Evolutionary conservation across 2,888 invertebrate genomes (phyloP).

Genomic region (Scaeva pyrastri): DNA sequence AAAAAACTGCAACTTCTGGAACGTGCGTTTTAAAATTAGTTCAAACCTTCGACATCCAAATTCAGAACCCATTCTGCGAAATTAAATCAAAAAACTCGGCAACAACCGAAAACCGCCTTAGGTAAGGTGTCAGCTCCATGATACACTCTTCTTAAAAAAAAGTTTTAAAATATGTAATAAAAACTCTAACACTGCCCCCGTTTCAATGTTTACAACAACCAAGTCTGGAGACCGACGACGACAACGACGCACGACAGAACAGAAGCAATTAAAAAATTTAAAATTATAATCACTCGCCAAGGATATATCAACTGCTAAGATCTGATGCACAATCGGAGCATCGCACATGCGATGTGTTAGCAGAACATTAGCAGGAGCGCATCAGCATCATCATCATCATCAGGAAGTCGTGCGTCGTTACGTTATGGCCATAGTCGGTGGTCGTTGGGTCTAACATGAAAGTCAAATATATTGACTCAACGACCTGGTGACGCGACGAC

Average conservation of each 20-base stretch:
- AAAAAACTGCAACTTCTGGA: slow-evolving; percentile 36
- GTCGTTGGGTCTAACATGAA: neutral
- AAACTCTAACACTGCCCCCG: slow-evolving; percentile 69
- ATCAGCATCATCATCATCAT: slow-evolving; percentile 75
- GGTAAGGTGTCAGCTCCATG: slow-evolving; percentile 69
- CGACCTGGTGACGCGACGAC: no score
- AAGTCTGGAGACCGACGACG: neutral
- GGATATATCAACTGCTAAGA: slow-evolving; percentile 62
- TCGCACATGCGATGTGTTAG: slow-evolving; percentile 63
- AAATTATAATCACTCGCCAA: slow-evolving; percentile 67
- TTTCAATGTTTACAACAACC: slow-evolving; percentile 37
- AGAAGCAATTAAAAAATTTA: slow-evolving; percentile 73
- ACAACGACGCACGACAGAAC: slow-evolving; percentile 17
- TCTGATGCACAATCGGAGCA: slow-evolving; percentile 60
- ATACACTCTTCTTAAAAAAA: slow-evolving; percentile 40
- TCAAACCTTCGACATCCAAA: neutral
- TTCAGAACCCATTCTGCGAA: slow-evolving; percentile 64
- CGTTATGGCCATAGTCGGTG: slow-evolving; percentile 67
- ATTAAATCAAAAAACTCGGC: slow-evolving; percentile 74
- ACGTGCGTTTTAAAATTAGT: slow-evolving; percentile 25
- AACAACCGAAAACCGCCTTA: slow-evolving; percentile 62
- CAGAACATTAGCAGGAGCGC: slow-evolving; percentile 74
- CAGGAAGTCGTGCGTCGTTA: no score
- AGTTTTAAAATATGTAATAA: slow-evolving; percentile 37
- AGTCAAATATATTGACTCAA: neutral